Evolutionary conservation across 2,888 invertebrate genomes (phyloP), one percentile per base, ranked within the genome.

Genomic region (Pediacus dermestoides): DNA sequence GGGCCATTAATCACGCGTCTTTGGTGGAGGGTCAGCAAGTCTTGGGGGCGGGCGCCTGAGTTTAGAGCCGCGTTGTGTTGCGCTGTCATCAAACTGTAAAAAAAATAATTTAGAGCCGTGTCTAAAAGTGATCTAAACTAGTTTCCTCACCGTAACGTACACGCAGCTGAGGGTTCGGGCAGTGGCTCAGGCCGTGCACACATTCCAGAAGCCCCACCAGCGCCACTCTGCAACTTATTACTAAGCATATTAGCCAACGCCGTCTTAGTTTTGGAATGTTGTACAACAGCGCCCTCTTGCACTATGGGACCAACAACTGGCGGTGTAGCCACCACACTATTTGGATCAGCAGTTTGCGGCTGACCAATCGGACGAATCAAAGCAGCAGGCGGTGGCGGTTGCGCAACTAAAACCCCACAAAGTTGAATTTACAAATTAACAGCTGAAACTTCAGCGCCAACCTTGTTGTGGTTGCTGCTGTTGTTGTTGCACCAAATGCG

Each of bases 231-330:
- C 39, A 87, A 67, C 30, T 92, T 77, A 58, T 82, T 92, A 58
- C 86, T 92, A 43, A 95, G 74, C 88, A 95, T 89, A 66, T 94
- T 92, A 9, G 94, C 94, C 39, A 96, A 73, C 0, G 95, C 95
- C 0, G 94, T 94, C 74, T 95, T 96, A 2, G 93, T 91, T 71
- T 91, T 91, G 9, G 79, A 77, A 52, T 75, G 74, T 25, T 40
- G 46, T 3, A 12, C 18, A 45, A 30, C 15, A 40, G 37, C 36
- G 21, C 43, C 46, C 21, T 36, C 42, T n/a, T 42, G 43, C 10
- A 9, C 4, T 34, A 50, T 51, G 1, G 51, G 46, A 16, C 50
- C 46, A 9, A 10, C 9, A 3, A 10, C 9, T 23, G 23, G 23
- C n/a, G 23, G 4, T 9, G 3, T 23, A 3, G 23, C 4, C 9